A percentile compares a stretch with the other conserved stretches of the same genome.
phyloP scores from a whole-genome alignment of 2,888 invertebrate species.

The Ametastegia equiseti region DNA sequence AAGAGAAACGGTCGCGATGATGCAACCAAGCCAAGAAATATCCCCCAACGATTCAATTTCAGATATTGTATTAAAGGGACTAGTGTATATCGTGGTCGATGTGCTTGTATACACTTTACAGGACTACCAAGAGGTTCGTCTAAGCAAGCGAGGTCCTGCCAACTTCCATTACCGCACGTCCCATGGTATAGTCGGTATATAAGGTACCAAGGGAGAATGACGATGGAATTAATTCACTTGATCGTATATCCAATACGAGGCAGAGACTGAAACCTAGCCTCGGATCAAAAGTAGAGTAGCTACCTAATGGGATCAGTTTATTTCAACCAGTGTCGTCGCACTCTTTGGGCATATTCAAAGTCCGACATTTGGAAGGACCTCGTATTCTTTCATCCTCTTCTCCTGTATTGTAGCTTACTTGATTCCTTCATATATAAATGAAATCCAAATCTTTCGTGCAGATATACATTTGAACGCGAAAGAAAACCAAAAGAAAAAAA shows the following conservation, averaged over 20 bases:
- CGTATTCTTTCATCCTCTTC: neutral
- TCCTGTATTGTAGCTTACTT: neutral
- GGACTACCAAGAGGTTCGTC: neutral
- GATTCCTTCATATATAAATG: neutral
- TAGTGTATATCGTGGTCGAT: neutral
- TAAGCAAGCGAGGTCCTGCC: slow-evolving; percentile 19
- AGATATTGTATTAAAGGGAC: slow-evolving; percentile 35
- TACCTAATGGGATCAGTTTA: slow-evolving; percentile 38
- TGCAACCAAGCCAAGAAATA: slow-evolving; percentile 8
- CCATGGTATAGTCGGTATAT: no score
- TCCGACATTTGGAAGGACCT: neutral
- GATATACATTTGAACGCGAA: no score
- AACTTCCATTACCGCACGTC: slow-evolving; percentile 19
- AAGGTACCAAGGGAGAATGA: no score
- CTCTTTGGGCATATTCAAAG: neutral
- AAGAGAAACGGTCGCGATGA: neutral
- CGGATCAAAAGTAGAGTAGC: neutral
- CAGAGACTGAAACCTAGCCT: neutral
- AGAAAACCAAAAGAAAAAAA: no score
- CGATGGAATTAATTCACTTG: slow-evolving; percentile 31
- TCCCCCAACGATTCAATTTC: slow-evolving; percentile 43
- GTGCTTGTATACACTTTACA: neutral
- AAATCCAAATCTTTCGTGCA: no score
- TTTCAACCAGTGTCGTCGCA: slow-evolving; percentile 17
- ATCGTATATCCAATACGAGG: slow-evolving; percentile 14